phyloP scores from a whole-genome alignment of 2,113 vertebrate genomes.

The Lutjanus erythropterus region DNA sequence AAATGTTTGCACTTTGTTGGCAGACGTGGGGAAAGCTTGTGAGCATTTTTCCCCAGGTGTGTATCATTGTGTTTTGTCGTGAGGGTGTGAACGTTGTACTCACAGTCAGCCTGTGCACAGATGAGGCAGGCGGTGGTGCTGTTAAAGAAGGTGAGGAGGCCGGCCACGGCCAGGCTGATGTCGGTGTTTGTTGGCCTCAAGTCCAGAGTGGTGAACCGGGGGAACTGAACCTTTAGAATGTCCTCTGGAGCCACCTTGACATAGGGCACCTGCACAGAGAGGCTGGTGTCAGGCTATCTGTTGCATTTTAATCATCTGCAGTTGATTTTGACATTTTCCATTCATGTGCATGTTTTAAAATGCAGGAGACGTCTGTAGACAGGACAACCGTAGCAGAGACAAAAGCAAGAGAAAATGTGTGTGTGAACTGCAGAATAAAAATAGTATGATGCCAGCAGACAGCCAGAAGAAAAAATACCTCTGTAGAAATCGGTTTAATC shows the following conservation, averaged over 20 bases:
- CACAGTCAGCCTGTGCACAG: conserved; percentile 98
- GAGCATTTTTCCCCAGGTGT: conserved; percentile 33
- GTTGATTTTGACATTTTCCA: conserved; percentile 6
- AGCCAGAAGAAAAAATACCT: conserved; percentile 39
- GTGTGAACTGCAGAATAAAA: conserved; percentile 32
- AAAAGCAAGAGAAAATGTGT: conserved; percentile 17
- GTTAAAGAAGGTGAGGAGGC: conserved; percentile 97
- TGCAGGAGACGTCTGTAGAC: conserved; percentile 12
- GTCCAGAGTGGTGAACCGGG: conserved; percentile 97
- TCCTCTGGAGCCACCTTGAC: conserved; percentile 98
- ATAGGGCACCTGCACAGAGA: conserved; percentile 91
- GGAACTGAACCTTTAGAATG: conserved; percentile 95
- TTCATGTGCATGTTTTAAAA: conserved; percentile 12
- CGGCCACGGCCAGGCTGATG: conserved; percentile 95
- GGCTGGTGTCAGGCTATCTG: conserved; percentile 20
- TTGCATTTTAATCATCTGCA: conserved; percentile 8
- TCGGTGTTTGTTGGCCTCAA: conserved; percentile 97
- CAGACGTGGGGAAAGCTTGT: conserved; percentile 33
- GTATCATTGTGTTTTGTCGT: background rate
- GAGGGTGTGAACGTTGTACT: conserved; percentile 77
- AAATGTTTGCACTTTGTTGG: conserved; percentile 49
- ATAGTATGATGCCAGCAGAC: conserved; percentile 45
- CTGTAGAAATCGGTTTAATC: conserved; percentile 45
- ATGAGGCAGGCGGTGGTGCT: conserved; percentile 97
- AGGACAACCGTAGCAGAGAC: conserved; percentile 12